Base-by-base conservation (phyloP, 37 sponge, comb jelly and placozoan species). In the Amphimedon queenslandica region DNA sequence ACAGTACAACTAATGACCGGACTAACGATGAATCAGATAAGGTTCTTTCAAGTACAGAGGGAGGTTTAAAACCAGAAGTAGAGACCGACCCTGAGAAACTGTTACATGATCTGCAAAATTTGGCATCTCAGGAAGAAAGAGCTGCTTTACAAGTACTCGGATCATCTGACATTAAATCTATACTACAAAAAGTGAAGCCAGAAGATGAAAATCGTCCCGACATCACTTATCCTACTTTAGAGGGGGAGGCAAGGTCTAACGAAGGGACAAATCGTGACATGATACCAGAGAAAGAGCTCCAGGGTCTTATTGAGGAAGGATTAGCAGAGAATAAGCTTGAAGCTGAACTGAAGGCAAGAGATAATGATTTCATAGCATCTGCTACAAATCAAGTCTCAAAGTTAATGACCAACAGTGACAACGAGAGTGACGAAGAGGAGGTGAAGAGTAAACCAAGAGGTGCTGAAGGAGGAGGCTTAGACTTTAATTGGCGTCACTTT, bases 401-500 rank as follows among this genome's bases (percentile, higher is more conserved):
- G 20, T 69, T 82, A 28, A n/a, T n/a, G n/a, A 8, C 8, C 8
- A 47, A 47, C 13, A 39, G 64, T 43, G 53, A n/a, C 35, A 16
- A 66, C 2, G 69, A 30, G 28, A 31, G n/a, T 1, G 27, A 60
- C 25, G 57, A 30, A 51, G 75, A 74, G 30, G 42, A 58, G 16
- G 71, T 75, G 1, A 33, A 57, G 24, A 76, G 71, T 43, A 75
- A 76, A 61, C 71, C 56, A 20, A 55, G 35, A 21, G 31, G 39
- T 29, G 33, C 18, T 16, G 34, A n/a, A 42, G 25, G 18, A 4
- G 0, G 31, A 10, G 55, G 16, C 1, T 66, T 85, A 23, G 70
- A 85, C 28, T 79, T 85, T 34, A 27, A 47, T 1, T 85, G 85
- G 85, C 41, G 40, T 31, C 80, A 85, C 33, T 85, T 79, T 73